phyloP scores from a whole-genome alignment of 2,888 invertebrate genomes.

The Brassicogethes aeneus region DNA sequence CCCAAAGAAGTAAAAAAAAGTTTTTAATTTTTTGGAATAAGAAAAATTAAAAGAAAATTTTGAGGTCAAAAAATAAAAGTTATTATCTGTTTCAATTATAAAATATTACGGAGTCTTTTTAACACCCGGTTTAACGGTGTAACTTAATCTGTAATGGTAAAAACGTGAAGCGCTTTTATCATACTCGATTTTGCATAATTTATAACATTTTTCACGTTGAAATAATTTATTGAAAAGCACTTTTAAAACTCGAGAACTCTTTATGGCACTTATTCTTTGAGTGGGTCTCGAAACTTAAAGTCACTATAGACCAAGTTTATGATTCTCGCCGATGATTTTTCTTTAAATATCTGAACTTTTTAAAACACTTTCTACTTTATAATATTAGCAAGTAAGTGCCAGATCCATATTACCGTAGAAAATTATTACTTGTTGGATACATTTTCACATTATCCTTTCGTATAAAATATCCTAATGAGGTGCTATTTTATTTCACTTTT shows the following conservation, averaged over 20 bases:
- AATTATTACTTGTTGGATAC: too few species aligned
- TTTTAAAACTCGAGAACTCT: slow-evolving; percentile 35
- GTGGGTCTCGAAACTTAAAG: slow-evolving; percentile 29
- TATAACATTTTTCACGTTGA: slow-evolving; percentile 34
- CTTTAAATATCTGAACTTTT: slow-evolving; percentile 28
- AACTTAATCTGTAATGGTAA: slow-evolving; percentile 23
- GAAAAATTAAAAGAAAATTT: not conserved
- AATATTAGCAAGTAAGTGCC: too few species aligned
- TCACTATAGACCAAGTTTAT: slow-evolving; percentile 34
- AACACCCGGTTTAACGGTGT: slow-evolving; percentile 8
- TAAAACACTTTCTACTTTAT: slow-evolving; percentile 16
- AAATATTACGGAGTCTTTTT: slow-evolving; percentile 10
- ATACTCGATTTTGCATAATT: slow-evolving; percentile 27
- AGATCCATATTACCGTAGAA: too few species aligned
- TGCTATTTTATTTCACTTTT: too few species aligned
- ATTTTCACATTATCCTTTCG: too few species aligned
- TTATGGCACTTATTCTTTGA: slow-evolving; percentile 33
- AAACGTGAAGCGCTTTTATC: slow-evolving; percentile 23
- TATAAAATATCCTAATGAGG: too few species aligned
- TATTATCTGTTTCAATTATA: not conserved
- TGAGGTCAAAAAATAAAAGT: not conserved
- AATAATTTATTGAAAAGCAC: slow-evolving; percentile 39
- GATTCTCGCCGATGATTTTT: slow-evolving; percentile 27
- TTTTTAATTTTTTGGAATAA: too few species aligned
- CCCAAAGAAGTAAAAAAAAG: too few species aligned